Evolutionary conservation across 2,888 invertebrate genomes (phyloP), one percentile per base, ranked within the genome.

Genomic region (Argynnis bischoffii): DNA sequence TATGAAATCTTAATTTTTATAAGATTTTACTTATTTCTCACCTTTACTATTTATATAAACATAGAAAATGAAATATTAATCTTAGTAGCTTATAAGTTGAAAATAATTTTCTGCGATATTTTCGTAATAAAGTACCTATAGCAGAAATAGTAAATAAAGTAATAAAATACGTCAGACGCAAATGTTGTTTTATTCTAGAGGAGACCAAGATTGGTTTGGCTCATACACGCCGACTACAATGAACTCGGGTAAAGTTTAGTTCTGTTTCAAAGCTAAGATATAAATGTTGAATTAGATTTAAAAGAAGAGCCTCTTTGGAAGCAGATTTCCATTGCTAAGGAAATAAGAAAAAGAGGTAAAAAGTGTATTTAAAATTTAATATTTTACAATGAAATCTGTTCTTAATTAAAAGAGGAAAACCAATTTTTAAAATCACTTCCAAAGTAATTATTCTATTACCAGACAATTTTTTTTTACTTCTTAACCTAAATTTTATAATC

Each of bases 181-280:
- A 15, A 16, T 50, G 53, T 64, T 53, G 66, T 60, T 77, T 74
- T 86, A 85, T 84, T 87, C 81, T 81, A 46, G 80, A 82, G 80
- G 78, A 84, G 84, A 81, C 87, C 85, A 76, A 82, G 82, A 81
- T 81, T 83, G 81, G 78, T 76, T 79, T 81, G 79, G 81, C 81
- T 86, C 83, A 81, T 83, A 79, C 81, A 84, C 79, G 71, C 75
- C 72, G 82, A 82, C 72, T 75, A 77, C 79, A 76, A 75, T 74
- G 73, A 77, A 80, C 79, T 79, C 69, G 76, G 75, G 71, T 74
- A 74, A 83, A 87, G 81, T 87, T 87, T 79, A 6, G 81, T 76
- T 74, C 73, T 76, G 61, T 75, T 74, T 74, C 78, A 77, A 73
- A 71, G 73, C 76, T 78, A 77, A 77, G 77, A 80, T 79, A 82